These are phyloP conservation scores for Augiades crinisus DNA, from an alignment of 2,888 invertebrate genomes.

Conservation along the genomic window DNA sequence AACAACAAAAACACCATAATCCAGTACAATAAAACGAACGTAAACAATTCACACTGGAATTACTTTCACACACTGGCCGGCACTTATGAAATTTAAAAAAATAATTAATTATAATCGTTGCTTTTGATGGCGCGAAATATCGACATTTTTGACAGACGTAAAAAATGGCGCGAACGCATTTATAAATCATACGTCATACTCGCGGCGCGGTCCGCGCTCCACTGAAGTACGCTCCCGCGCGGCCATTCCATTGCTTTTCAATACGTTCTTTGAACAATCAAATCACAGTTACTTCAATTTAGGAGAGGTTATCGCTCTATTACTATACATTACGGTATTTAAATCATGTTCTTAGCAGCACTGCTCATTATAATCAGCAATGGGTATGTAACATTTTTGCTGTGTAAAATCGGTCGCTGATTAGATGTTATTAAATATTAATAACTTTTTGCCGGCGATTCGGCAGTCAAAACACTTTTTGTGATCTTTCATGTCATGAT, in stretches of 20 bases:
- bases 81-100: conserved; percentile 3
- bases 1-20: conserved; percentile 32
- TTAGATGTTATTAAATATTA: neutral
- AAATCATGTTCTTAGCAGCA: neutral
- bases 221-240: conserved; percentile 43
- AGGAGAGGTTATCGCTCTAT: conserved; percentile 11
- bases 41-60: neutral
- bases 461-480: too few species aligned
- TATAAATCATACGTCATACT: conserved; percentile 42
- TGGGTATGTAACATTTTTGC: neutral
- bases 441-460: too few species aligned
- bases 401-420: neutral
- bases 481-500: too few species aligned
- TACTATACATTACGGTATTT: conserved; percentile 12
- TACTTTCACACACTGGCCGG: conserved; percentile 12
- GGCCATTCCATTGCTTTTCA: conserved; percentile 3
- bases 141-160: conserved; percentile 42
- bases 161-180: conserved; percentile 48
- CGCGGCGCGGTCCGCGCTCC: conserved; percentile 51
- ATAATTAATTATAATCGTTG: too few species aligned
- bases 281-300: conserved; percentile 18
- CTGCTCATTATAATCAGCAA: neutral
- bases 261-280: conserved; percentile 11
- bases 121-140: conserved; percentile 36
- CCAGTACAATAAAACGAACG: conserved; percentile 23